phyloP scores from a whole-genome alignment of 92 coral and sea anemone genomes.

The Siderastrea radians region DNA sequence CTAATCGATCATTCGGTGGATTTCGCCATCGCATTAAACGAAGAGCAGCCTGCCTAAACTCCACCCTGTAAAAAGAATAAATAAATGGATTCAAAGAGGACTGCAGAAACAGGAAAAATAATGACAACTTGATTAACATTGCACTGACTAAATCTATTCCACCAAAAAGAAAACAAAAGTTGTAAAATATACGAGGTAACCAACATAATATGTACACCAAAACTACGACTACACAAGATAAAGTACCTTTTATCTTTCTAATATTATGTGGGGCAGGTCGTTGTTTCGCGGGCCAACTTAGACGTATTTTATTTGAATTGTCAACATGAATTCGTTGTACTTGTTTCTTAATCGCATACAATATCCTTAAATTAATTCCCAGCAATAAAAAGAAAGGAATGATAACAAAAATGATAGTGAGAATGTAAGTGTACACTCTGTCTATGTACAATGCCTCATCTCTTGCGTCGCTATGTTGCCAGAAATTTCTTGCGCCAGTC shows the following conservation, averaged over 20 bases:
- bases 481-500: constrained; percentile 44
- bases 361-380: constrained; percentile 60
- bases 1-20: background rate
- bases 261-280: background rate
- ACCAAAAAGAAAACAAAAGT: constrained; percentile 63
- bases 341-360: constrained; percentile 66
- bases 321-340: constrained; percentile 25
- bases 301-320: background rate
- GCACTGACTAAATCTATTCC: constrained; percentile 45
- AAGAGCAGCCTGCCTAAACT: constrained; percentile 68
- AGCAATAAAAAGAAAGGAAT: constrained; percentile 55
- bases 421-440: constrained; percentile 48
- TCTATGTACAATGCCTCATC: constrained; percentile 28
- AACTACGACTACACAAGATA: constrained; percentile 71
- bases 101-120: constrained; percentile 60
- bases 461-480: constrained; percentile 52
- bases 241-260: constrained; percentile 59
- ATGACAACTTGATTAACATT: constrained; percentile 54
- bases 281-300: background rate
- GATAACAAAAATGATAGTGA: constrained; percentile 61
- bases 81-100: constrained; percentile 76
- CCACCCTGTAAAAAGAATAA: constrained; percentile 64
- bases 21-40: constrained; percentile 7
- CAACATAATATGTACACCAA: constrained; percentile 65
- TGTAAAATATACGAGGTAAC: constrained; percentile 74